A percentile compares a stretch with the other conserved stretches of the same genome.
phyloP scores from a whole-genome alignment of 2,888 invertebrate genomes.

The Villa cingulata region DNA sequence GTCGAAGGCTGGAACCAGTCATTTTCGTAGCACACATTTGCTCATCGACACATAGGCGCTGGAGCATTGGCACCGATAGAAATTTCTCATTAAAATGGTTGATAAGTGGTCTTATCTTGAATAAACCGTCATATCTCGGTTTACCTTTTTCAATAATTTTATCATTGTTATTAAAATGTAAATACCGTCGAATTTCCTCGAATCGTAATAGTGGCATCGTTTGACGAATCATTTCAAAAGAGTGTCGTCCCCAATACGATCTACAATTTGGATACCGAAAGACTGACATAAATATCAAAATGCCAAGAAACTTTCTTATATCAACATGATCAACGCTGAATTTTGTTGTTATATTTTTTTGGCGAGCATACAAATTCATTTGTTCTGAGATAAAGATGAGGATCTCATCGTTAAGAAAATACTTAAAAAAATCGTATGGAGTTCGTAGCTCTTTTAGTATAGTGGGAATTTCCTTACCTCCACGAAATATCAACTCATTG shows the following conservation, averaged over 20 bases:
- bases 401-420: neutral
- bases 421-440: neutral
- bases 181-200: slow-evolving; percentile 11
- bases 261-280: slow-evolving; percentile 11
- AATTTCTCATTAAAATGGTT: slow-evolving; percentile 14
- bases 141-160: slow-evolving; percentile 12
- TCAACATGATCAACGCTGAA: slow-evolving; percentile 10
- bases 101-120: slow-evolving; percentile 13
- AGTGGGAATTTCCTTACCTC: slow-evolving; percentile 6
- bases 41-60: slow-evolving; percentile 15
- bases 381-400: neutral
- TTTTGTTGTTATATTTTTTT: slow-evolving; percentile 9
- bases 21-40: slow-evolving; percentile 15
- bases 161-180: slow-evolving; percentile 16
- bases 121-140: slow-evolving; percentile 12
- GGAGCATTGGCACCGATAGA: slow-evolving; percentile 9
- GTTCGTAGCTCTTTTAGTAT: neutral
- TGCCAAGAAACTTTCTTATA: slow-evolving; percentile 13
- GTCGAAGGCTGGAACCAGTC: slow-evolving; percentile 9
- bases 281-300: slow-evolving; percentile 12
- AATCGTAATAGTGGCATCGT: slow-evolving; percentile 14
- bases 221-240: slow-evolving; percentile 11
- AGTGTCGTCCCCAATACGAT: slow-evolving; percentile 14
- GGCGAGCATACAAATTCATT: neutral
- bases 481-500: too few relatives aligned